Evolutionary conservation across 2,888 invertebrate genomes (phyloP).

Genomic region (Parapristionchus giblindavisi): DNA sequence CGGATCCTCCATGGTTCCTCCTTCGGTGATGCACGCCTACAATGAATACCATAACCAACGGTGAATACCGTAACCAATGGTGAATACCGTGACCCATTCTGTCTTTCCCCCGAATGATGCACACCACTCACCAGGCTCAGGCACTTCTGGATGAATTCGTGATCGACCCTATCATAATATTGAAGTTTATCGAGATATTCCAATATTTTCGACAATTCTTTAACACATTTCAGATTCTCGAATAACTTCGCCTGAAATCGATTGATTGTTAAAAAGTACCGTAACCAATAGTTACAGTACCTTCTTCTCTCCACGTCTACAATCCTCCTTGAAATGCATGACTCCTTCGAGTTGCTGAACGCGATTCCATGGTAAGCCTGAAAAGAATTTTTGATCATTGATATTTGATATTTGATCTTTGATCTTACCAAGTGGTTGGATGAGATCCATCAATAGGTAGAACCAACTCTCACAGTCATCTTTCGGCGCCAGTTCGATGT

Average conservation of each 20-base stretch:
- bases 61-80: too few relatives aligned
- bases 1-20: too few relatives aligned
- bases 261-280: too few relatives aligned
- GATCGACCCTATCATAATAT: conserved; percentile 47
- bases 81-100: too few relatives aligned
- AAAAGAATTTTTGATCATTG: too few relatives aligned
- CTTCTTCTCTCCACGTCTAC: background rate
- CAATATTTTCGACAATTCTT: conserved; percentile 54
- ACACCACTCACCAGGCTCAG: too few relatives aligned
- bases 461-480: conserved; percentile 66
- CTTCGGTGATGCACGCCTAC: too few relatives aligned
- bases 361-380: conserved; percentile 60
- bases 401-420: too few relatives aligned
- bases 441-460: conserved; percentile 61
- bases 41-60: too few relatives aligned
- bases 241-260: conserved; percentile 44
- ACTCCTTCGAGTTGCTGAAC: conserved; percentile 53
- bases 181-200: conserved; percentile 54
- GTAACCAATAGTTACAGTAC: too few relatives aligned
- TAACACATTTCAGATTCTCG: conserved; percentile 40
- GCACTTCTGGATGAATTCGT: too few relatives aligned
- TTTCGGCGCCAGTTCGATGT: conserved; percentile 55
- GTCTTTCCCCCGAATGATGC: too few relatives aligned
- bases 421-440: conserved; percentile 36
- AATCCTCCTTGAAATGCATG: conserved; percentile 48